A percentile compares a stretch with the other conserved stretches of the same genome.
These are phyloP conservation scores for Scytalopus superciliaris DNA, from an alignment of 2,113 vertebrate species.

Conservation along the genomic window DNA sequence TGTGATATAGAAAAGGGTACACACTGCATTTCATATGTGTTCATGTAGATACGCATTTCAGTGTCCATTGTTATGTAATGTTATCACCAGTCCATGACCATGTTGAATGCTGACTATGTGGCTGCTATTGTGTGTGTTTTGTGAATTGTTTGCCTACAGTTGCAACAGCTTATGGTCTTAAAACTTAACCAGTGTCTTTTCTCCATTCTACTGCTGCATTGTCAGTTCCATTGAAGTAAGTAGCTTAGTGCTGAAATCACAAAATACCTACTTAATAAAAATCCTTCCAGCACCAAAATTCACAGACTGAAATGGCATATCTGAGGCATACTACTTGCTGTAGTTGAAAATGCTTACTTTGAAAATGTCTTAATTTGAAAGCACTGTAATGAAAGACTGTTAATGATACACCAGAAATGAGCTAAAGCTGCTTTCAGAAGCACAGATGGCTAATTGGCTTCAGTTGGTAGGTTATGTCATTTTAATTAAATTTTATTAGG, in stretches of 20 bases:
- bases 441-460: conserved; percentile 68
- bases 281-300: background rate
- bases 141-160: background rate
- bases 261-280: background rate
- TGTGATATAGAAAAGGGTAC: background rate
- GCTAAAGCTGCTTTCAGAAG: background rate
- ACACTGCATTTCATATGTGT: background rate
- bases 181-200: background rate
- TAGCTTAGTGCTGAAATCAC: background rate
- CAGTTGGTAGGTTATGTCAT: conserved; percentile 51
- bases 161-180: background rate
- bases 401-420: conserved; percentile 35
- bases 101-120: background rate
- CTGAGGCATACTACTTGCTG: background rate
- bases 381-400: background rate
- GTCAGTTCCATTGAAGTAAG: background rate
- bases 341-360: conserved; percentile 21
- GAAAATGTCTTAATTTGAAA: conserved; percentile 23
- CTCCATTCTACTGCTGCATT: background rate
- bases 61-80: background rate
- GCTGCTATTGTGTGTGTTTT: background rate
- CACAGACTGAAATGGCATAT: background rate
- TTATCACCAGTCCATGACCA: background rate
- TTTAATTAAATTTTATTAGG: conserved; percentile 69
- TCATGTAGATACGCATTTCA: background rate